Evolutionary conservation across 1,140 invertebrate species (phyloP), one percentile per base, ranked within the genome.

Genomic region (Procambarus virginalis): DNA sequence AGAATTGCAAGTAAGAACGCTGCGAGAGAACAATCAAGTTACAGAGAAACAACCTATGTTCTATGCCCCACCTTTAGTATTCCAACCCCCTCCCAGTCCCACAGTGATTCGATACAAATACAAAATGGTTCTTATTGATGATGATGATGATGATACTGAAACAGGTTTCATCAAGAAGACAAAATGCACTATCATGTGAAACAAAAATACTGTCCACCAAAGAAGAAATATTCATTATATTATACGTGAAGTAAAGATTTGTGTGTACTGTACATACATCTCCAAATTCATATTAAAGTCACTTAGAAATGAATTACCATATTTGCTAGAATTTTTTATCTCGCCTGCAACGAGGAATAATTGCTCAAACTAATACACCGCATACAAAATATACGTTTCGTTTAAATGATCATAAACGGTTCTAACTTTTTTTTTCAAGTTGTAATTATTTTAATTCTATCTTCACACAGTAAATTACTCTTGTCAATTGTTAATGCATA

Each of bases 151-250:
- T 78, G 34, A 68, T 64, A 20, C 17, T 64, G 17, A 48, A 14
- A n/a, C 68, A 51, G 34, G 17, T n/a, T 48, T 89, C 49, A 78
- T 89, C 17, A 89, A 79, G 60, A 12, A 84, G 58, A 89, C 64
- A 64, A 89, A 84, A 68, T 89, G 88, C n/a, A 51, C 48, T 51
- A 78, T 89, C 12, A 89, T 89, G 88, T 89, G 48, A 88, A 45
- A 77, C 9, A 49, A 8, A 60, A 45, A 46, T 20, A 20, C 45
- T 4, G 3, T 78, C 2, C 6, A 77, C 5, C 3, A 49, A 49
- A 34, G 10, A 34, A 58, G 0, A 22, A 2, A 60, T 22, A 60
- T 60, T n/a, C 34, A 60, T 60, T n/a, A 34, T 60, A 6, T 58
- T 58, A 6, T 55, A 5, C 14, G 5, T 55, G 48, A 9, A 49